Conservation (phyloP, 2,113 vertebrate species). For the Coptodon bakossiorum region DNA sequence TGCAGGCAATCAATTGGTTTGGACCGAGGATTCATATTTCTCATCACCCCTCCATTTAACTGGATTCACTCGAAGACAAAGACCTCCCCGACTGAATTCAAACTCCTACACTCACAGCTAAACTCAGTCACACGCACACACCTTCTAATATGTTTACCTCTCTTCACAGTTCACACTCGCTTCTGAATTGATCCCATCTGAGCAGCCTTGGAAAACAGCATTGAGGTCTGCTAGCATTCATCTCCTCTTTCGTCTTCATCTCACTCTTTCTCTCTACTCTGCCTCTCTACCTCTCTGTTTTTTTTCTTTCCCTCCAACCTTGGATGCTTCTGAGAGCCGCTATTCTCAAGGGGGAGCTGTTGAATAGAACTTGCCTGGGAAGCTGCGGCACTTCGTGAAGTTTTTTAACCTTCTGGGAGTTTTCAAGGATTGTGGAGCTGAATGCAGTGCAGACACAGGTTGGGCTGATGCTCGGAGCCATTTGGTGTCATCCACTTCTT, state of each 20-base stretch:
- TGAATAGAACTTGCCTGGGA: slow-evolving; percentile 12
- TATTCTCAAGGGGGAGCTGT: slow-evolving; percentile 4
- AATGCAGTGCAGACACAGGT: background rate
- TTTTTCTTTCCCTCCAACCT: slow-evolving; percentile 16
- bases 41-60: slow-evolving; percentile 8
- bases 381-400: slow-evolving; percentile 2
- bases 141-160: slow-evolving; percentile 22
- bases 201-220: slow-evolving; percentile 54
- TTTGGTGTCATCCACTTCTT: background rate
- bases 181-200: slow-evolving; percentile 45
- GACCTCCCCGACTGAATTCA: slow-evolving; percentile 5
- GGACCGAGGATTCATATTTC: background rate
- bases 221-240: slow-evolving; percentile 32
- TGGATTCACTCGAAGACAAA: slow-evolving; percentile 26
- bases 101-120: background rate
- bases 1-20: background rate
- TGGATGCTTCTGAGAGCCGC: slow-evolving; percentile 18
- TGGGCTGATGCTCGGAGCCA: background rate
- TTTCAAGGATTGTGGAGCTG: slow-evolving; percentile 40
- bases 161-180: slow-evolving; percentile 7
- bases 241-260: background rate
- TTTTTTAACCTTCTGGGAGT: slow-evolving; percentile 28
- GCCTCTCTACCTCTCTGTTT: background rate
- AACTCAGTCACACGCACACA: background rate
- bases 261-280: background rate